Evolutionary conservation across 1,140 invertebrate species (phyloP).

Genomic region (Pomacea maculata): DNA sequence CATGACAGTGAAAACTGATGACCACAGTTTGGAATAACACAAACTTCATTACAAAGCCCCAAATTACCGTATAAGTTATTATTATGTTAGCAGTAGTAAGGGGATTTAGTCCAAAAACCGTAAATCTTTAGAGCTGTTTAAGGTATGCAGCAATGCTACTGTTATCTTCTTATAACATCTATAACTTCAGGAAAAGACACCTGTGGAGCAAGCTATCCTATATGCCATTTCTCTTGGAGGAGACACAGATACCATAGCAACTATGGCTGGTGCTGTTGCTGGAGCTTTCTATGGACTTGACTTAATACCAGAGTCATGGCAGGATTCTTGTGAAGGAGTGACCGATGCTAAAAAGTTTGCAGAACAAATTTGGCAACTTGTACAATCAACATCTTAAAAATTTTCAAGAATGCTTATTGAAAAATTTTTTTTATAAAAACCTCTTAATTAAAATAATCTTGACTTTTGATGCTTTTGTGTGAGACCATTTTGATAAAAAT

Average conservation of each 20-base stretch:
- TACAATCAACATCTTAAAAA: too few relatives aligned
- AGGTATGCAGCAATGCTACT: neutral
- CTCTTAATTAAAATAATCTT: too few relatives aligned
- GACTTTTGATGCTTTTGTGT: too few relatives aligned
- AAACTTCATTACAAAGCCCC: too few relatives aligned
- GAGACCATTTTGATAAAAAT: too few relatives aligned
- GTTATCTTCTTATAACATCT: too few relatives aligned
- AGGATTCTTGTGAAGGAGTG: slow-evolving; percentile 73
- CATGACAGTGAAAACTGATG: too few relatives aligned
- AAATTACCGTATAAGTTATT: too few relatives aligned
- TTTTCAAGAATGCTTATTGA: too few relatives aligned
- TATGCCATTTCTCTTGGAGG: slow-evolving; percentile 80
- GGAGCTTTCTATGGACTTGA: slow-evolving; percentile 79
- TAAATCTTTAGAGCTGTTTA: neutral
- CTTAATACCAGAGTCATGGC: slow-evolving; percentile 70
- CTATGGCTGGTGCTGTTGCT: slow-evolving; percentile 80
- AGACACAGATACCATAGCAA: slow-evolving; percentile 83
- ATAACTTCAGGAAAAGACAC: slow-evolving; percentile 66
- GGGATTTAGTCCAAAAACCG: neutral
- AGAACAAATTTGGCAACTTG: slow-evolving; percentile 63
- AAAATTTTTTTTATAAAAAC: too few relatives aligned
- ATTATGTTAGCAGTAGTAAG: neutral
- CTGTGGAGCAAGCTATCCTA: slow-evolving; percentile 74
- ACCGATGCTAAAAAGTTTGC: slow-evolving; percentile 61
- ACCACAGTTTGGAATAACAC: too few relatives aligned